phyloP scores from a whole-genome alignment of 1,140 invertebrate genomes.

The Drosophila ercepeae region DNA sequence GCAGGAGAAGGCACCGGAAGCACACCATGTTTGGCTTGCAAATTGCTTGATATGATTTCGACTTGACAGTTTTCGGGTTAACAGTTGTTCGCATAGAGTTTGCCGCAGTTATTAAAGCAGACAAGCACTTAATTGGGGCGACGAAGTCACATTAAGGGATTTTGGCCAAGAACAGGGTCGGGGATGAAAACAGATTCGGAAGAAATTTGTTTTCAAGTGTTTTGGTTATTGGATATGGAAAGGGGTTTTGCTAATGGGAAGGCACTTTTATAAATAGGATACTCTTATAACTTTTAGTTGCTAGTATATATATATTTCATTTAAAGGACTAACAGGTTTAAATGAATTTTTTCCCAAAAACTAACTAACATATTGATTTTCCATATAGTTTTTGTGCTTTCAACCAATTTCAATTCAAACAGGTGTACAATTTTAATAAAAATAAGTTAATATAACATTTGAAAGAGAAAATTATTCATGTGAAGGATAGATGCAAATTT shows the following conservation, averaged over 20 bases:
- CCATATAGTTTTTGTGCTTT: neutral
- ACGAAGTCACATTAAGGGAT: slow-evolving; percentile 24
- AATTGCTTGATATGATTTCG: slow-evolving; percentile 67
- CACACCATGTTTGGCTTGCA: slow-evolving; percentile 49
- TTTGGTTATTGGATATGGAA: neutral
- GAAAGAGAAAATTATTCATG: neutral
- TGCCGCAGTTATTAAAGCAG: slow-evolving; percentile 37
- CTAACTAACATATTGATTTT: too few species aligned
- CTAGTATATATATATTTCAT: too few species aligned
- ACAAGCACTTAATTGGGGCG: slow-evolving; percentile 36
- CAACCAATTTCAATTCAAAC: neutral
- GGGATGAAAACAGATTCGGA: neutral
- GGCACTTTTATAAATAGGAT: neutral
- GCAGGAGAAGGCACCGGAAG: slow-evolving; percentile 8
- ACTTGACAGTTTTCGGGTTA: slow-evolving; percentile 35
- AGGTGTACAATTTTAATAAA: neutral
- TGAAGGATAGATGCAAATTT: too few species aligned
- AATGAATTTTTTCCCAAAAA: too few species aligned
- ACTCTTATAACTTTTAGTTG: neutral
- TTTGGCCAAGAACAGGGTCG: neutral
- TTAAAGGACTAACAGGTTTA: neutral
- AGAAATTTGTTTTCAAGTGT: neutral
- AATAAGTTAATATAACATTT: neutral
- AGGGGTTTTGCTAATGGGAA: neutral
- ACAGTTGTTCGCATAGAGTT: slow-evolving; percentile 48